Conservation (phyloP, 1,140 invertebrate genomes). For the Caerostris darwini region DNA sequence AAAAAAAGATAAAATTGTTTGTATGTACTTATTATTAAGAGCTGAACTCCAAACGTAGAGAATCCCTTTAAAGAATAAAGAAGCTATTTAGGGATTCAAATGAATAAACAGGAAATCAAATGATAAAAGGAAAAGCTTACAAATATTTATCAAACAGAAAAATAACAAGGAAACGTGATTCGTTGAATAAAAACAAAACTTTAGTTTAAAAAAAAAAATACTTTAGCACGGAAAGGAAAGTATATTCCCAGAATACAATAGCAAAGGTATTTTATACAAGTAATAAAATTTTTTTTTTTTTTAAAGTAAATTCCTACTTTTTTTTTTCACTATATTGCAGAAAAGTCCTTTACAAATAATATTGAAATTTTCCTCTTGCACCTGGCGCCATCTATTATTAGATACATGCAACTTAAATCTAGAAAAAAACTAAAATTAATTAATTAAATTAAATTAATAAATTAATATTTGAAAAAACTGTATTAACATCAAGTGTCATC, state of each 20-base stretch:
- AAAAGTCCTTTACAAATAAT: too few species aligned
- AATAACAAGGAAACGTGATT: neutral
- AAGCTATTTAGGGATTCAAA: neutral
- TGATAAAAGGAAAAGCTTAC: neutral
- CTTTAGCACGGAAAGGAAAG: neutral
- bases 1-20: neutral
- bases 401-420: too few species aligned
- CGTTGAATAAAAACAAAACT: constrained; percentile 1
- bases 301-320: too few species aligned
- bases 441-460: too few species aligned
- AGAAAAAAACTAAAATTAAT: too few species aligned
- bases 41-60: neutral
- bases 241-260: constrained; percentile 47
- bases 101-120: neutral
- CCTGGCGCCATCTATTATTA: too few species aligned
- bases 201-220: neutral
- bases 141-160: neutral
- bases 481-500: too few species aligned
- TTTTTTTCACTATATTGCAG: too few species aligned
- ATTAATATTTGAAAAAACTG: too few species aligned
- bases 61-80: neutral
- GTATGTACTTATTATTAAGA: neutral
- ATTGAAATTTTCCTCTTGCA: too few species aligned
- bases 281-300: too few species aligned
- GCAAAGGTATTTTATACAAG: neutral